Base-by-base conservation (phyloP, 2,888 invertebrate genomes). In the Salticus scenicus region DNA sequence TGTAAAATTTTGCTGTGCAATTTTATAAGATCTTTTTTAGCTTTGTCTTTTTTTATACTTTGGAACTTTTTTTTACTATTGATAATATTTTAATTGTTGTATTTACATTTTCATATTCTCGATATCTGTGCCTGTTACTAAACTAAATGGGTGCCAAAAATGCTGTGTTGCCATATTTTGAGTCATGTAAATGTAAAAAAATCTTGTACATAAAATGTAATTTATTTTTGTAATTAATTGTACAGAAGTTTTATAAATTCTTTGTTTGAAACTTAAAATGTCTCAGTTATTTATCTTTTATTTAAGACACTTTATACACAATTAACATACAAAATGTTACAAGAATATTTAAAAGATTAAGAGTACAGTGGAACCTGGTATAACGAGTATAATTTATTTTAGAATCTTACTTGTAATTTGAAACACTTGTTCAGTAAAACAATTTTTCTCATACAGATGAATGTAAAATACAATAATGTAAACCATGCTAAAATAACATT, bases 211-310 rank as follows among this genome's bases (percentile, higher is more conserved):
- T 86, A 86, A 80, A 80, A 86, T 86, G 86, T 86, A 86, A 84
- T 86, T 86, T 86, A 86, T 86, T 86, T 86, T 86, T 86, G 86
- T 86, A 86, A 86, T 71, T 78, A 80, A 71, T 24, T 86, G 86
- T 86, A 86, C 86, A 86, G 86, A 86, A 66, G 86, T 80, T 86
- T 86, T 86, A 79, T 86, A 80, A 76, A 80, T 69, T 84, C 73
- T 76, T 78, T 83, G 67, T 77, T 77, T 14, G 24, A 67, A 24
- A 67, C 33, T 67, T 67, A 67, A 33, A n/a, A n/a, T 4, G 1
- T 57, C 57, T 57, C 24, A 24, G 57, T 57, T 57, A 24, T 24
- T 10, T 37, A 37, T 10, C n/a, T n/a, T n/a, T n/a, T n/a, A n/a
- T n/a, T n/a, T 37, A 8, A 12, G 7, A 37, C 37, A 37, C 37